Conservation (phyloP, 2,888 invertebrate genomes). For the Andrena trimmerana region DNA sequence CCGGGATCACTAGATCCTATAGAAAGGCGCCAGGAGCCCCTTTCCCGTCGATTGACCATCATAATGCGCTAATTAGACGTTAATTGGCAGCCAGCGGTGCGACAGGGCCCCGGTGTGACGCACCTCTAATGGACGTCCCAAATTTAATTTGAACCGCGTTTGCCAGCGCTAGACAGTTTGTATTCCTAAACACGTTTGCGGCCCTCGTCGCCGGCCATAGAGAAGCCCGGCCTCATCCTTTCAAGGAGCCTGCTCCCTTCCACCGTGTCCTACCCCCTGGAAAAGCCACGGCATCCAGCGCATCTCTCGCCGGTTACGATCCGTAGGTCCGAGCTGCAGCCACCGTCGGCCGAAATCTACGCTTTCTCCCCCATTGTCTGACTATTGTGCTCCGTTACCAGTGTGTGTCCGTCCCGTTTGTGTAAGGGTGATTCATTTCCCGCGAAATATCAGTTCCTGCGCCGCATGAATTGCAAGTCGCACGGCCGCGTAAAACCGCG, state of each 20-base stretch:
- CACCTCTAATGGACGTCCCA: conserved; percentile 62
- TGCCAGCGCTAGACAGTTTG: conserved; percentile 54
- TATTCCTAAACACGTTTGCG: conserved; percentile 66
- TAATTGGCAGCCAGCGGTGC: conserved; percentile 59
- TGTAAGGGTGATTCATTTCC: conserved; percentile 83
- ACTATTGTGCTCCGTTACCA: conserved; percentile 82
- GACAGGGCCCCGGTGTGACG: conserved; percentile 34
- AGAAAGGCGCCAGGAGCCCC: neutral
- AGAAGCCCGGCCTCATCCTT: conserved; percentile 55
- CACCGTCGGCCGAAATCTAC: conserved; percentile 59
- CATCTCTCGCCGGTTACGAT: conserved; percentile 50
- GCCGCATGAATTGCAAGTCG: conserved; percentile 78
- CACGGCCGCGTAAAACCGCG: conserved; percentile 70
- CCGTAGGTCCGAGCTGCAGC: conserved; percentile 72
- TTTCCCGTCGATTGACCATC: neutral
- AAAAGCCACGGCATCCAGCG: conserved; percentile 50
- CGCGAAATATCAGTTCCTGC: conserved; percentile 83
- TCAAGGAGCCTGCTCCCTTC: conserved; percentile 8
- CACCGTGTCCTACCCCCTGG: neutral
- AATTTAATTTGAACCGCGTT: conserved; percentile 68
- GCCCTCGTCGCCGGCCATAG: conserved; percentile 35
- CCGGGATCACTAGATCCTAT: neutral
- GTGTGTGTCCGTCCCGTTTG: conserved; percentile 79
- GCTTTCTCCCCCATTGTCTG: conserved; percentile 78
- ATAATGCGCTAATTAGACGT: conserved; percentile 62